Evolutionary conservation across 1,140 invertebrate species (phyloP).

Genomic region (Plectrocnemia conspersa): DNA sequence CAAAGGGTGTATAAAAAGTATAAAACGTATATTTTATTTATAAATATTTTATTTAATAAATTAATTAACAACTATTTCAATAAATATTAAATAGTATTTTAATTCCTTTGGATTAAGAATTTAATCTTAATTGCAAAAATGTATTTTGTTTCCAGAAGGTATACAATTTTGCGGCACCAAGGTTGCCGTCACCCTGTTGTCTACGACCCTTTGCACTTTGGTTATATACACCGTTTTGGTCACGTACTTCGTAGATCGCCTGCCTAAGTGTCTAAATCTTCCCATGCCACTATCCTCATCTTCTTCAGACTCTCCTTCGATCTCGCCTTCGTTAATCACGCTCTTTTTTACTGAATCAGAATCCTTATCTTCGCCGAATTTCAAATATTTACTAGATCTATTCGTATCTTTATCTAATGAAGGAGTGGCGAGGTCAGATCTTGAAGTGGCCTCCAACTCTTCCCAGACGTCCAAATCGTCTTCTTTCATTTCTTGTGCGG

Average conservation of each 20-base stretch:
- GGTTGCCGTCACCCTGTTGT: constrained; percentile 39
- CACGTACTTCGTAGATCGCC: constrained; percentile 9
- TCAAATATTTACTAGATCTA: constrained; percentile 24
- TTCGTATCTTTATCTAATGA: not conserved
- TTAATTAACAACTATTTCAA: too few species aligned
- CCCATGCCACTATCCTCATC: constrained; percentile 9
- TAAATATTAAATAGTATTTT: too few species aligned
- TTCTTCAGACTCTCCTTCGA: constrained; percentile 13
- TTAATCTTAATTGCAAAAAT: constrained; percentile 14
- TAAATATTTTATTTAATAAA: too few species aligned
- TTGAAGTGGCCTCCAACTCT: too few species aligned
- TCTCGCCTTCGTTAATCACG: constrained; percentile 19
- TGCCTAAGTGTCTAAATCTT: constrained; percentile 17
- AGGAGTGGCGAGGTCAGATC: too few species aligned
- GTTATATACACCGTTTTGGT: constrained; percentile 38
- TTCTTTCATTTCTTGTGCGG: too few species aligned
- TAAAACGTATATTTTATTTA: too few species aligned
- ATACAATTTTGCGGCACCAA: constrained; percentile 39
- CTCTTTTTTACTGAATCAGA: constrained; percentile 17
- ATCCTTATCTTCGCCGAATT: constrained; percentile 17
- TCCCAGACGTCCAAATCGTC: not conserved
- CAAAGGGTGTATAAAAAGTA: too few species aligned
- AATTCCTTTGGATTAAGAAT: too few species aligned
- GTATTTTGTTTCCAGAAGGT: constrained; percentile 35
- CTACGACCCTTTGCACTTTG: constrained; percentile 38